These are phyloP conservation scores for Anser brachyrhynchus DNA, from an alignment of 2,113 vertebrate species.

Conservation along the genomic window DNA sequence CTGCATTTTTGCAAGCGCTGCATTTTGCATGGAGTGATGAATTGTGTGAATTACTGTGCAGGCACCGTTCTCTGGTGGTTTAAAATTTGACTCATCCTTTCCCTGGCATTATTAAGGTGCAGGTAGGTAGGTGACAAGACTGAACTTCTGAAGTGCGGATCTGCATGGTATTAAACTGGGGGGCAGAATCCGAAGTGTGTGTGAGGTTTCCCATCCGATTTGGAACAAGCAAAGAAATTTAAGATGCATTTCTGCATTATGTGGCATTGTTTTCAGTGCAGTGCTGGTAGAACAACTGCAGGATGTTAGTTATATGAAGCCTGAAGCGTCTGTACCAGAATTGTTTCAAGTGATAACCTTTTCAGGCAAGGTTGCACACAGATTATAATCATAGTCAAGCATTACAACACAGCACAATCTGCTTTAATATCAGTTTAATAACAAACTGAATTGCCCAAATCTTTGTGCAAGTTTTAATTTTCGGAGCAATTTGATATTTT, in stretches of 20 bases:
- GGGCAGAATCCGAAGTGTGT: fast-evolving
- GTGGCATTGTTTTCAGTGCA: not conserved
- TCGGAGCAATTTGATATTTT: not conserved
- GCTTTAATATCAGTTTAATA: not conserved
- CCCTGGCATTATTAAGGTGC: not conserved
- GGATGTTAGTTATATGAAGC: not conserved
- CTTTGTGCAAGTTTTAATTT: not conserved
- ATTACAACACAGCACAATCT: not conserved
- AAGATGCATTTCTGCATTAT: not conserved
- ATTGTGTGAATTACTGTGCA: not conserved
- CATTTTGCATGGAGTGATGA: not conserved
- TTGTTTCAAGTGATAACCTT: not conserved
- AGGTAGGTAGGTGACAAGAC: not conserved
- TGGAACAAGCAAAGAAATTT: not conserved
- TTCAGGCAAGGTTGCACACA: not conserved
- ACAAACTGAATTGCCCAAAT: not conserved
- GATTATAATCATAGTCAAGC: not conserved
- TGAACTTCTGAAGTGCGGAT: not conserved
- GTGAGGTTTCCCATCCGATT: not conserved
- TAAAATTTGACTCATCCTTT: not conserved
- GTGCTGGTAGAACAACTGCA: not conserved
- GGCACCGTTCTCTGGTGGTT: not conserved
- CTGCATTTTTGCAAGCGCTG: not conserved
- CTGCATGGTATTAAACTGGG: not conserved
- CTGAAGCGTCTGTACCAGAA: not conserved